Evolutionary conservation across 2,113 vertebrate genomes (phyloP).

Genomic region (Myxocyprinus asiaticus): DNA sequence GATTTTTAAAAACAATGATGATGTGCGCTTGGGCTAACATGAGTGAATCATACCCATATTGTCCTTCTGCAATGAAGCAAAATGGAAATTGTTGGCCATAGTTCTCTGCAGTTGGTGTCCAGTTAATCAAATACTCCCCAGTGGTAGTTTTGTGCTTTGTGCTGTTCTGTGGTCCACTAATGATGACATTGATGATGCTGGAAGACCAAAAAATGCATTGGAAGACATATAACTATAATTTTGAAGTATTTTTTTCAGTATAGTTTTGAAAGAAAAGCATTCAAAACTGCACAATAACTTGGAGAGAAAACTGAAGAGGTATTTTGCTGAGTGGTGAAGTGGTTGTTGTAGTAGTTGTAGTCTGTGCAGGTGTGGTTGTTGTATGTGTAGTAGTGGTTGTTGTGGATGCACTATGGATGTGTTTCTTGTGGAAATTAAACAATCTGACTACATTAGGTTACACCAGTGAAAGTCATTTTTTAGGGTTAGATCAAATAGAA

Average conservation of each 20-base stretch:
- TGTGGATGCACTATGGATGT: too few relatives aligned
- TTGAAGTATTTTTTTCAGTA: too few relatives aligned
- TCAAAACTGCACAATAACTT: slow-evolving; percentile 51
- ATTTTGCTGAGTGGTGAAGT: slow-evolving; percentile 58
- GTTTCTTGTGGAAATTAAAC: too few relatives aligned
- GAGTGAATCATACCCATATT: slow-evolving; percentile 44
- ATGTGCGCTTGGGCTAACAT: too few relatives aligned
- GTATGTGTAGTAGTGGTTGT: too few relatives aligned
- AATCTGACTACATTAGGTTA: too few relatives aligned
- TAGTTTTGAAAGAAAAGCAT: too few relatives aligned
- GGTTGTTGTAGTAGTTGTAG: not conserved
- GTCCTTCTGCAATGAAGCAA: slow-evolving; percentile 62
- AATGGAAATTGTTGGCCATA: slow-evolving; percentile 58
- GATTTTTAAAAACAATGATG: too few relatives aligned
- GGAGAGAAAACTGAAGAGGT: slow-evolving; percentile 66
- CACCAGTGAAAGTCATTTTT: too few relatives aligned
- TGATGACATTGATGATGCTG: slow-evolving; percentile 53
- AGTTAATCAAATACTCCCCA: slow-evolving; percentile 48
- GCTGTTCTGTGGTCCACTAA: slow-evolving; percentile 56
- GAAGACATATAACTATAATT: too few relatives aligned
- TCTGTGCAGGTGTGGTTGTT: too few relatives aligned
- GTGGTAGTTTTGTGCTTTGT: slow-evolving; percentile 27
- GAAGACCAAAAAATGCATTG: not conserved
- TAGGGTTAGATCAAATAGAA: too few relatives aligned
- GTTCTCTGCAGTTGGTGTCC: slow-evolving; percentile 59